Evolutionary conservation across 2,888 invertebrate genomes (phyloP).

Genomic region (Tolmerus cingulatus): DNA sequence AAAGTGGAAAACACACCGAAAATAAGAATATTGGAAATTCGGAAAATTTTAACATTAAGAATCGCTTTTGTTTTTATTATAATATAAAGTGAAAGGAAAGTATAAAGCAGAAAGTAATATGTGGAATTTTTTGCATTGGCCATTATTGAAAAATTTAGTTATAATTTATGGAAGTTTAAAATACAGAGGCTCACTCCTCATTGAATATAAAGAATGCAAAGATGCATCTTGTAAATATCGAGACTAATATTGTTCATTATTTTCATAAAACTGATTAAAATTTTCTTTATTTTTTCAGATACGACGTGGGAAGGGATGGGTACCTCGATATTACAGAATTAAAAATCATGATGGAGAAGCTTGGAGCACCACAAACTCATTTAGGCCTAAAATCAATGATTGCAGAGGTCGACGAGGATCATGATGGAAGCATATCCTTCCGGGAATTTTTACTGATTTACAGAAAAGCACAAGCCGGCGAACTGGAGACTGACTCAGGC

Average conservation of each 20-base stretch:
- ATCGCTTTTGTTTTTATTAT: no score
- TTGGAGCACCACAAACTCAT: slow-evolving; percentile 96
- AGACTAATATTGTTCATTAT: background rate
- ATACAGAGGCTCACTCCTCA: no score
- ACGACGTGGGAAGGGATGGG: slow-evolving; percentile 88
- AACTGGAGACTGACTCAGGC: slow-evolving; percentile 86
- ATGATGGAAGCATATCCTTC: slow-evolving; percentile 87
- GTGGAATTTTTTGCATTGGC: no score
- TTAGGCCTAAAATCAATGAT: slow-evolving; percentile 95
- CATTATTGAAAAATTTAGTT: no score
- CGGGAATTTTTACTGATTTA: slow-evolving; percentile 85
- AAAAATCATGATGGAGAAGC: slow-evolving; percentile 95
- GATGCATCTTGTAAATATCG: background rate
- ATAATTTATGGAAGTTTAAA: no score
- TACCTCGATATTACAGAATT: slow-evolving; percentile 88
- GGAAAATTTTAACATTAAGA: no score
- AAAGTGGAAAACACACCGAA: no score
- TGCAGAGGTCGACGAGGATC: slow-evolving; percentile 86
- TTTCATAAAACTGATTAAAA: background rate
- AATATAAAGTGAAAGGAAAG: no score
- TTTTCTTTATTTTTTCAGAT: slow-evolving; percentile 70
- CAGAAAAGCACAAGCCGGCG: slow-evolving; percentile 89
- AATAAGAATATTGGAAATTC: no score
- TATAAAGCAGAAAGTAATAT: no score
- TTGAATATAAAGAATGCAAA: no score